Evolutionary conservation across 1,140 invertebrate genomes (phyloP).

Genomic region (Anastatus disparis): DNA sequence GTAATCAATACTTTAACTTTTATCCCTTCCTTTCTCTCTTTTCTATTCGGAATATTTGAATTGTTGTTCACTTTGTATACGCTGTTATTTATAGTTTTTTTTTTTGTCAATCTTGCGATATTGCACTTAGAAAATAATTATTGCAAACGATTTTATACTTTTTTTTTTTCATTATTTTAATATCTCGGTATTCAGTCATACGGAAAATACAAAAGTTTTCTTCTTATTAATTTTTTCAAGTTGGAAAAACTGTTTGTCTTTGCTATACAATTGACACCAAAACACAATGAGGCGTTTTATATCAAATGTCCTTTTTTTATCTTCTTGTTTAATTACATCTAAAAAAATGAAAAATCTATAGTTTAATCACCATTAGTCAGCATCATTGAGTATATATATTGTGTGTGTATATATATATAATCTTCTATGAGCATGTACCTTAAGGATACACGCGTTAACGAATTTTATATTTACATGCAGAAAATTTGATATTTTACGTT

Average conservation of each 20-base stretch:
- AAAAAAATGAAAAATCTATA: constrained; percentile 32
- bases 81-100: neutral
- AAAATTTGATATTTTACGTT: constrained; percentile 16
- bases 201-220: too few species aligned
- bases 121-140: constrained; percentile 27
- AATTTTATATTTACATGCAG: constrained; percentile 32
- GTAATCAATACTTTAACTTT: too few species aligned
- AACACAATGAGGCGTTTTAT: constrained; percentile 6
- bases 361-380: constrained; percentile 3
- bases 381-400: constrained; percentile 5
- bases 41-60: neutral
- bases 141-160: neutral
- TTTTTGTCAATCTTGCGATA: neutral
- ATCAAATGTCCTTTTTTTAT: neutral
- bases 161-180: too few species aligned
- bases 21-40: too few species aligned
- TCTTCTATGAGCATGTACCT: neutral
- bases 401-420: too few species aligned
- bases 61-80: neutral
- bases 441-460: neutral
- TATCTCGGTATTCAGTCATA: neutral
- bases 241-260: neutral
- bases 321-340: neutral
- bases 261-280: neutral
- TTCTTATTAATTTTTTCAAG: neutral